Evolutionary conservation across 2,113 vertebrate genomes (phyloP).

Genomic region (Neodon shergylaensis): DNA sequence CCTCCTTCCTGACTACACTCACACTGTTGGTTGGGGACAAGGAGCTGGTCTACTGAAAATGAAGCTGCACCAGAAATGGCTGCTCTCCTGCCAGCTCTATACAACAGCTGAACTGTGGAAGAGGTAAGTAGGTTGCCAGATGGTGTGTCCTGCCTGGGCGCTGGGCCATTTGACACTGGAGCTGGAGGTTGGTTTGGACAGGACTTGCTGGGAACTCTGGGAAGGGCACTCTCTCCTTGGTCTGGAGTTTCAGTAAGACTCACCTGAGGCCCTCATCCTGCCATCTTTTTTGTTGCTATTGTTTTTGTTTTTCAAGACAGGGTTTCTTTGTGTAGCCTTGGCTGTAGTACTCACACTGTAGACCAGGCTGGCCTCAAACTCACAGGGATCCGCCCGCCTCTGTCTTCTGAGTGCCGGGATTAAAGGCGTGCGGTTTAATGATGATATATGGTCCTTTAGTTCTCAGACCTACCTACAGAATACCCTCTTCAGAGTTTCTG

Average conservation of each 20-base stretch:
- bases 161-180: background rate
- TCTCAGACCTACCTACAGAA: constrained; percentile 29
- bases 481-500: background rate
- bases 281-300: background rate
- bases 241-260: constrained; percentile 3
- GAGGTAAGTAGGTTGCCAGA: background rate
- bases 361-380: background rate
- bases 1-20: background rate
- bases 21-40: constrained; percentile 2
- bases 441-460: background rate
- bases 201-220: background rate
- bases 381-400: background rate
- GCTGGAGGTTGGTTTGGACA: background rate
- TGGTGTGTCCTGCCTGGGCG: background rate
- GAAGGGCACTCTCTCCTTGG: background rate
- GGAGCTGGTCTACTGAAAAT: constrained; percentile 40
- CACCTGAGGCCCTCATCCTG: background rate
- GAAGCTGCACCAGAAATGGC: background rate
- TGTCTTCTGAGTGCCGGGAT: background rate
- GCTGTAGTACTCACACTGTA: background rate
- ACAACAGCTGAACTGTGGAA: background rate
- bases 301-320: background rate
- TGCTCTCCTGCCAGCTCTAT: background rate
- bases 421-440: background rate
- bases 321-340: background rate